Conservation (phyloP, 2,888 invertebrate genomes). For the Chrysolina haemoptera region DNA sequence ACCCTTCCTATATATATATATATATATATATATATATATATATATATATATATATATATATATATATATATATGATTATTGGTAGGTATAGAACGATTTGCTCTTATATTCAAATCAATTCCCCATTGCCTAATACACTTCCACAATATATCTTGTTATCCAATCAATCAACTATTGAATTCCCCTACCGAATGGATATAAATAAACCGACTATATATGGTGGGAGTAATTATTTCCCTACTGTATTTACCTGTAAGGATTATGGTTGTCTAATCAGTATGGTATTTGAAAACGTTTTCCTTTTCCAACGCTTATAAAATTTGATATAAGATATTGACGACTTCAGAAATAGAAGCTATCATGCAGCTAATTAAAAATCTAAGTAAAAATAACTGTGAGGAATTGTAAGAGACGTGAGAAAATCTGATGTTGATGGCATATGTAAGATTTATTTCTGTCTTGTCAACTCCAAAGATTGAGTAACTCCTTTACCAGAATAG, state of each 20-base stretch:
- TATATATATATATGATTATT: too few species aligned
- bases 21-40: too few species aligned
- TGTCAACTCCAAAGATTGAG: background rate
- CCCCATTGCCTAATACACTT: background rate
- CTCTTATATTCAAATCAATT: too few species aligned
- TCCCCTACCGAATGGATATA: background rate
- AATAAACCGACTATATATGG: background rate
- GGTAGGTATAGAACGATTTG: too few species aligned
- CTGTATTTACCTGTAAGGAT: background rate
- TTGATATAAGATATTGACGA: background rate
- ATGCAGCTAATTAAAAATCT: background rate
- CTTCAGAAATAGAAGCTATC: background rate
- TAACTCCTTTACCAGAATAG: too few species aligned
- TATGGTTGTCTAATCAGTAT: background rate
- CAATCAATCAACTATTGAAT: background rate
- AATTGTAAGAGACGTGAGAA: background rate
- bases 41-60: too few species aligned
- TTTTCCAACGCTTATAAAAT: background rate
- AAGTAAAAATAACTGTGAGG: too few species aligned
- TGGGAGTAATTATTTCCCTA: background rate
- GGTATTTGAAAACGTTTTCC: background rate
- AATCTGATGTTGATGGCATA: conserved; percentile 1
- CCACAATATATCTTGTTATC: background rate
- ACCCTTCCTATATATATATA: too few species aligned
- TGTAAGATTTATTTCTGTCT: conserved; percentile 2